Evolutionary conservation across 1,140 invertebrate genomes (phyloP).

Genomic region (Psix sp.): DNA sequence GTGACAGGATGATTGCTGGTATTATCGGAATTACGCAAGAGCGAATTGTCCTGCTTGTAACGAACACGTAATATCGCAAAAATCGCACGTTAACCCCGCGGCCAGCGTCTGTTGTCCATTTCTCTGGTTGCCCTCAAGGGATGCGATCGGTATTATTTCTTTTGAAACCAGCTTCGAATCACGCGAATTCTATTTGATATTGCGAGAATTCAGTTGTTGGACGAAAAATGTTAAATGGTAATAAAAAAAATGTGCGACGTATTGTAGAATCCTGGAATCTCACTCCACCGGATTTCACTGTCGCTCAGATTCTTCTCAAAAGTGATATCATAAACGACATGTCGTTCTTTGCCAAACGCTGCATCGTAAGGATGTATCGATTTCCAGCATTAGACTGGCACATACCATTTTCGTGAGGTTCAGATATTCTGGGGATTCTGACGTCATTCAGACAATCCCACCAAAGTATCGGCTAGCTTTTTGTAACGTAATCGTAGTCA

Average conservation of each 20-base stretch:
- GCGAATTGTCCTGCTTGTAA: constrained; percentile 69
- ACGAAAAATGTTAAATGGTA: constrained; percentile 38
- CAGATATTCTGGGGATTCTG: too few species aligned
- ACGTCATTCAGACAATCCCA: too few species aligned
- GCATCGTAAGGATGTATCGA: too few species aligned
- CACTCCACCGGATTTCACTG: constrained; percentile 24
- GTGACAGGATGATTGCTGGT: constrained; percentile 75
- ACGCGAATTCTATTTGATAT: constrained; percentile 48
- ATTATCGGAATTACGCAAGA: constrained; percentile 73
- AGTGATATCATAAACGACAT: background rate
- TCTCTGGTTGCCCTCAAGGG: constrained; percentile 35
- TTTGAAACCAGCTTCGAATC: constrained; percentile 50
- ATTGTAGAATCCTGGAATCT: constrained; percentile 34
- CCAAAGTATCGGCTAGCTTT: constrained; percentile 38
- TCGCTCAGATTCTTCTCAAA: too few species aligned
- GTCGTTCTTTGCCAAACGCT: background rate
- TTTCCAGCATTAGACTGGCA: too few species aligned
- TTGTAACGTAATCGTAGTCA: constrained; percentile 46
- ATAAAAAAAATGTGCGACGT: constrained; percentile 30
- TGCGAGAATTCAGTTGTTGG: constrained; percentile 33
- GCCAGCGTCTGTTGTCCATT: constrained; percentile 43
- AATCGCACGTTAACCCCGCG: constrained; percentile 66
- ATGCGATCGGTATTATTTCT: constrained; percentile 53
- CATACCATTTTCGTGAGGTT: too few species aligned
- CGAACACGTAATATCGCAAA: constrained; percentile 71